phyloP scores from a whole-genome alignment of 2,113 vertebrate species.

The Platycercus adscitus region DNA sequence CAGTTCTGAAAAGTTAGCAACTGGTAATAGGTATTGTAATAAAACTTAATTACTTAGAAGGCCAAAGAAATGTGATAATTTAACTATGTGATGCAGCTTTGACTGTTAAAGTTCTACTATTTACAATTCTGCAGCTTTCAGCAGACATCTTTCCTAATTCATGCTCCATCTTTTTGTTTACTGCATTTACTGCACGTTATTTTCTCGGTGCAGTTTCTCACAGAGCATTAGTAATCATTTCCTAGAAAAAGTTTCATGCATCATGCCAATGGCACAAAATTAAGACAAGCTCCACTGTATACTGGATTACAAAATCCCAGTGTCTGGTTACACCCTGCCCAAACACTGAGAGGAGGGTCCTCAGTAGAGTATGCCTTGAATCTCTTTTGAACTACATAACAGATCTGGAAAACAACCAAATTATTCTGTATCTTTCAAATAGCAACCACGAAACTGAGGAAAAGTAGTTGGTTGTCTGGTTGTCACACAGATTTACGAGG shows the following conservation, averaged over 20 bases:
- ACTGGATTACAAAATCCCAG: neutral
- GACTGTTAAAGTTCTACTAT: neutral
- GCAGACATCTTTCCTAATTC: neutral
- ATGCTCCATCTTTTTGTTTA: neutral
- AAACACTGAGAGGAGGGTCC: neutral
- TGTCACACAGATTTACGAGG: neutral
- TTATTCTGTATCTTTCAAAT: neutral
- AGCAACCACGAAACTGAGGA: neutral
- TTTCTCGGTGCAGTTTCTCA: neutral
- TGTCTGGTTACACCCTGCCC: fast-evolving
- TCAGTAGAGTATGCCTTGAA: neutral
- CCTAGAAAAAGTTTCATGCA: neutral
- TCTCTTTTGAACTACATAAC: neutral
- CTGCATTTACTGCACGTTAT: neutral
- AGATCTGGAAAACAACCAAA: neutral
- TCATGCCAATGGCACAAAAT: neutral
- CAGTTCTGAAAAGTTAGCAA: neutral
- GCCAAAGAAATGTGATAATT: neutral
- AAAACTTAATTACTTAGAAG: neutral
- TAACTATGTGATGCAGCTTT: neutral
- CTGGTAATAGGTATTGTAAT: neutral
- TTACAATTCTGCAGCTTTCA: neutral
- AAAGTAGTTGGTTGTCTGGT: neutral
- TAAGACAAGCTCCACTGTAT: fast-evolving
- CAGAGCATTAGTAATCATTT: neutral